Evolutionary conservation across 2,113 vertebrate species (phyloP), one percentile per base, ranked within the genome.

Genomic region (Illadopsis cleaveri): DNA sequence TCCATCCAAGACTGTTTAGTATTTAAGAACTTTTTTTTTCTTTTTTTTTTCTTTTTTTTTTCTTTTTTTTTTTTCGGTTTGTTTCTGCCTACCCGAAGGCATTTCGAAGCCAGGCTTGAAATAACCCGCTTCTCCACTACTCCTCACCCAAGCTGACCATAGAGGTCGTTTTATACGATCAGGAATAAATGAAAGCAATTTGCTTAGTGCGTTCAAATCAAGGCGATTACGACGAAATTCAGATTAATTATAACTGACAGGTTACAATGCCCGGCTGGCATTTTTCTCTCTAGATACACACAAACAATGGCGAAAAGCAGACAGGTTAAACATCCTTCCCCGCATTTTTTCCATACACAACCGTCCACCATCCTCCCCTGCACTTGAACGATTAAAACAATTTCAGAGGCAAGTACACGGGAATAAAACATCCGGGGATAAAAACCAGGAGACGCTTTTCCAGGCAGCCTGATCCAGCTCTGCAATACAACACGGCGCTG

Each of bases 181-280:
- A 10, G 60, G 45, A 80, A 95, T 64, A 88, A 94, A 93, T 50
- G 30, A 86, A 92, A 68, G 48, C n/a, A 62, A 81, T 93, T 77
- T 31, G 42, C 38, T 77, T 15, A 16, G 50, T 69, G 75, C 5
- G 2, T 87, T 93, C 35, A 65, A 91, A 86, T 66, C 47, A 86
- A 85, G 65, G 69, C 5, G 28, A 62, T 92, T 81, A 61, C 45
- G 57, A 70, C 5, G 20, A 81, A 57, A 24, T 42, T 89, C 78
- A 48, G 60, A 77, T 93, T 93, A 87, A 92, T 96, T 93, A 83
- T 70, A 93, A 58, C 31, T 58, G 90, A 47, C 85, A 90, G 79
- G 64, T 75, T 94, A 73, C 72, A 73, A n/a, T 31, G 17, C 68
- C 79, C n/a, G 47, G 31, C 60, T 87, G 92, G 72, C 68, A 44